A percentile compares a stretch with the other conserved stretches of the same genome.
These are phyloP conservation scores for Circaetus gallicus DNA, from an alignment of 2,113 vertebrate species.

Conservation along the genomic window DNA sequence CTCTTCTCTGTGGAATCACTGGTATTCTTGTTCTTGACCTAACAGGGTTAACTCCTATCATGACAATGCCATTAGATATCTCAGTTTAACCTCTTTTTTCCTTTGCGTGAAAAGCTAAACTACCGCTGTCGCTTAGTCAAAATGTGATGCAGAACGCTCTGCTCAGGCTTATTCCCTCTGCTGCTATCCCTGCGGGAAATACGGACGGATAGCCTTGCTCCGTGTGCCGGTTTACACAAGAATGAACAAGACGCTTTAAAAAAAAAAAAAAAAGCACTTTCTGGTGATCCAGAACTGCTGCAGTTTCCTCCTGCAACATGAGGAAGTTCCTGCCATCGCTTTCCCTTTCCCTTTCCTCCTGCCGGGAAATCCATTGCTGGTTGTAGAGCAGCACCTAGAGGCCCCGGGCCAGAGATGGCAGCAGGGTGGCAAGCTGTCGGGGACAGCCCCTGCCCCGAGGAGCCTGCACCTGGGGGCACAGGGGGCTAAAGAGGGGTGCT, in stretches of 20 bases:
- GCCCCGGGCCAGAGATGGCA: neutral
- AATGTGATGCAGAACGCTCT: rapidly evolving
- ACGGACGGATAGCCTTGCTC: neutral
- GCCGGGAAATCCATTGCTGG: conserved; percentile 23
- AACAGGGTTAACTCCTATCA: neutral
- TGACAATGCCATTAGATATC: neutral
- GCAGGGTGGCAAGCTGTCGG: neutral
- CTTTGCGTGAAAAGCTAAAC: neutral
- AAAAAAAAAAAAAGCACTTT: neutral
- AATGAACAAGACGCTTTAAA: neutral
- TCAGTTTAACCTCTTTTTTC: neutral
- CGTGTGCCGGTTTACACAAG: neutral
- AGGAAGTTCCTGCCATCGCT: neutral
- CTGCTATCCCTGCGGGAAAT: neutral
- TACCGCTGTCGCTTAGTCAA: neutral
- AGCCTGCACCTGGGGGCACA: neutral
- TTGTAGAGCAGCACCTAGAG: conserved; percentile 61
- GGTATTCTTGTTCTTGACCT: neutral
- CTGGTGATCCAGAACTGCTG: neutral
- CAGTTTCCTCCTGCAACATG: neutral
- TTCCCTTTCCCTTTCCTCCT: neutral
- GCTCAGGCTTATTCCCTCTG: neutral
- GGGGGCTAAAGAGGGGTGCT: neutral
- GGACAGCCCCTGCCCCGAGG: neutral
- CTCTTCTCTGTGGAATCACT: neutral